Evolutionary conservation across 2,797 vertebrate species (phyloP).

Genomic region (Calcarius lapponicus): DNA sequence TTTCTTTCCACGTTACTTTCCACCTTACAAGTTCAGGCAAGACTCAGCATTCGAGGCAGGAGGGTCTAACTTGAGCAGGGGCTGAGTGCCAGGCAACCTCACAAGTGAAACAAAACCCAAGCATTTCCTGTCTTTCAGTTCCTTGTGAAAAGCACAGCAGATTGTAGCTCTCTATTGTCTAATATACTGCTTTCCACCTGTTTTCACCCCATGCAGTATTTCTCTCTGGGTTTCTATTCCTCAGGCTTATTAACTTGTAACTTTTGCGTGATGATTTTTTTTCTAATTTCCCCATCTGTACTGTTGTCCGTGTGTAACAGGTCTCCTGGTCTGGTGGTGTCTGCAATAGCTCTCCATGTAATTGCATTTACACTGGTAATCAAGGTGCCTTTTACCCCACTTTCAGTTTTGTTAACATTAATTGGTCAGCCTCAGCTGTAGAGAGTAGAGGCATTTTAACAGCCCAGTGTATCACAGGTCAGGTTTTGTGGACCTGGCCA

Average conservation of each 20-base stretch:
- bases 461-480: not conserved
- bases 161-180: not conserved
- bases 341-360: not conserved
- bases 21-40: not conserved
- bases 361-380: not conserved
- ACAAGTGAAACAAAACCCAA: not conserved
- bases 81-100: not conserved
- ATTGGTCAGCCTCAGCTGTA: not conserved
- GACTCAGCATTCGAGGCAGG: not conserved
- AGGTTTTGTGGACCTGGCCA: not conserved
- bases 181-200: not conserved
- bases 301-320: not conserved
- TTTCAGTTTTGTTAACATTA: not conserved
- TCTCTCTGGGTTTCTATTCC: not conserved
- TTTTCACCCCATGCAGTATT: not conserved
- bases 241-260: not conserved
- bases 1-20: not conserved
- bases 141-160: not conserved
- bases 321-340: not conserved
- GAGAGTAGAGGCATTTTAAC: not conserved
- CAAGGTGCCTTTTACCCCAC: not conserved
- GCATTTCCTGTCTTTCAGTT: not conserved
- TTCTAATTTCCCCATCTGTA: not conserved
- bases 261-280: not conserved
- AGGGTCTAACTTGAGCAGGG: not conserved